Evolutionary conservation across 2,888 invertebrate genomes (phyloP).

Genomic region (Sminthurides aquaticus): DNA sequence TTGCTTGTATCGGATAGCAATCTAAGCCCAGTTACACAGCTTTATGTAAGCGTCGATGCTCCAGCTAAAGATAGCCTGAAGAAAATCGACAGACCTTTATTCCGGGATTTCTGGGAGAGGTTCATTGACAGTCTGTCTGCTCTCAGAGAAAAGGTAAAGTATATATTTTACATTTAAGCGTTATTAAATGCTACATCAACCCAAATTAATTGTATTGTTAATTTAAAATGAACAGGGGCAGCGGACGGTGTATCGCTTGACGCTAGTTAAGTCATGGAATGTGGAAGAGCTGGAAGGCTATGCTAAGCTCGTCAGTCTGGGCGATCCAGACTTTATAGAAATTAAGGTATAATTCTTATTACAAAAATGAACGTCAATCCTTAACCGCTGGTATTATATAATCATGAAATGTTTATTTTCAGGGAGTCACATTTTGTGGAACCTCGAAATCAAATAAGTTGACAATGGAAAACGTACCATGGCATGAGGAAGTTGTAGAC

Average conservation of each 20-base stretch:
- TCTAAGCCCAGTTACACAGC: slow-evolving; percentile 52
- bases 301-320: slow-evolving; percentile 51
- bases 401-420: slow-evolving; percentile 23
- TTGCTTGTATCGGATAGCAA: slow-evolving; percentile 10
- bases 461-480: slow-evolving; percentile 57
- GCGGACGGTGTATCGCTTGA: slow-evolving; percentile 55
- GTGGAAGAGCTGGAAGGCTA: slow-evolving; percentile 53
- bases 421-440: slow-evolving; percentile 57
- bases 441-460: slow-evolving; percentile 51
- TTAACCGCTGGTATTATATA: neutral
- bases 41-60: slow-evolving; percentile 56
- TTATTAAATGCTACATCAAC: neutral
- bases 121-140: slow-evolving; percentile 52
- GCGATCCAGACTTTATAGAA: slow-evolving; percentile 56
- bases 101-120: slow-evolving; percentile 55
- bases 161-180: neutral
- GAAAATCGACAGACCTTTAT: slow-evolving; percentile 55
- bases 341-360: slow-evolving; percentile 51
- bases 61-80: slow-evolving; percentile 54
- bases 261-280: slow-evolving; percentile 55
- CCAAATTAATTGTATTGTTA: neutral
- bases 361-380: neutral
- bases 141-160: slow-evolving; percentile 48
- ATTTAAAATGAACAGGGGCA: slow-evolving; percentile 48
- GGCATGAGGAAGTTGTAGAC: slow-evolving; percentile 54